Conservation (phyloP, 2,888 invertebrate species). For the Meteorus cinctellus region DNA sequence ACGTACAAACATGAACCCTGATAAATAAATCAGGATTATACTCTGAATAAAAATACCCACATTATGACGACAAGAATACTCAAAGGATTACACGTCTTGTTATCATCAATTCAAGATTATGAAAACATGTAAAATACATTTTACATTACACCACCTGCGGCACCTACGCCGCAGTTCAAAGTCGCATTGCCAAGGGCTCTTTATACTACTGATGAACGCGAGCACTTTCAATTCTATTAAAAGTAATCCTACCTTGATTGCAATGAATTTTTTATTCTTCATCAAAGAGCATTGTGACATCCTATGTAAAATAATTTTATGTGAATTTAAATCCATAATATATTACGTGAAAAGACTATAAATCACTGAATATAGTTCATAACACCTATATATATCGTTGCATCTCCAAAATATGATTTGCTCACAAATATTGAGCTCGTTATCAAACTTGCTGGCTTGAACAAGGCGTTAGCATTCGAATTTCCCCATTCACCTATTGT, state of each 20-base stretch:
- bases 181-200: conserved; percentile 38
- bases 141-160: conserved; percentile 33
- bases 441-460: conserved; percentile 48
- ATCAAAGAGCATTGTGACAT: neutral
- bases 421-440: conserved; percentile 45
- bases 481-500: conserved; percentile 57
- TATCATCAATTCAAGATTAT: conserved; percentile 51
- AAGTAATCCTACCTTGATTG: neutral
- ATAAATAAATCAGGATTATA: neutral
- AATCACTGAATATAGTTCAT: neutral
- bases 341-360: neutral
- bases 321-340: neutral
- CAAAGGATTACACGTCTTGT: conserved; percentile 33
- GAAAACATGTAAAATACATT: conserved; percentile 49
- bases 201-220: conserved; percentile 27
- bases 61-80: neutral
- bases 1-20: neutral
- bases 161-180: conserved; percentile 31
- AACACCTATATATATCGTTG: neutral
- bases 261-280: neutral
- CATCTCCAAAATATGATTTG: conserved; percentile 19
- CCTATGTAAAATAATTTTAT: neutral
- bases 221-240: conserved; percentile 13
- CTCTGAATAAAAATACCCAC: neutral
- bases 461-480: conserved; percentile 64